These are phyloP conservation scores for Grapholita molesta DNA, from an alignment of 1,140 invertebrate species.

Conservation along the genomic window DNA sequence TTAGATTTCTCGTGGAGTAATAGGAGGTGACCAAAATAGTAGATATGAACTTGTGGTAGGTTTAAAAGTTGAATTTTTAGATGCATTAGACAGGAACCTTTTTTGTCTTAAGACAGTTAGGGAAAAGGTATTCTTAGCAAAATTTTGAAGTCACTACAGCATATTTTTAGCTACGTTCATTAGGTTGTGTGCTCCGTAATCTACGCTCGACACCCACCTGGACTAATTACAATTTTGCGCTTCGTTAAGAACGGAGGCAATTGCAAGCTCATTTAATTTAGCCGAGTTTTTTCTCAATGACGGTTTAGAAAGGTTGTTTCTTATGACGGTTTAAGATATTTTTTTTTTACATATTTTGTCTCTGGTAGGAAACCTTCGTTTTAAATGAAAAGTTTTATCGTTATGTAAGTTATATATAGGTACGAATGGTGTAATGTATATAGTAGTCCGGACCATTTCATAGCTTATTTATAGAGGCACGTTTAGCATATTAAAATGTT, in stretches of 20 bases:
- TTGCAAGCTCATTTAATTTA: background rate
- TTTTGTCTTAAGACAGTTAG: conserved; percentile 2
- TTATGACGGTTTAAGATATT: too few relatives aligned
- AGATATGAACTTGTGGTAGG: background rate
- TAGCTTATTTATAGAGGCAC: conserved; percentile 2
- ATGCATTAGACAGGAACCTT: background rate
- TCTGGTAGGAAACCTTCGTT: background rate
- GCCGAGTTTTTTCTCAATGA: background rate
- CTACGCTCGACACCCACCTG: conserved; percentile 24
- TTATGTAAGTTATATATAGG: background rate
- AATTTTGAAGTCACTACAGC: conserved; percentile 17
- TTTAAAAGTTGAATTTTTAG: background rate
- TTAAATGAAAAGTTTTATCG: background rate
- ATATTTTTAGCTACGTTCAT: conserved; percentile 23
- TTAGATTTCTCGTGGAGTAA: too few relatives aligned
- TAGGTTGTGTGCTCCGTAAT: conserved; percentile 26
- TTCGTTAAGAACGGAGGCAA: conserved; percentile 21
- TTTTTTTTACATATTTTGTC: too few relatives aligned
- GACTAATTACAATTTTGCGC: conserved; percentile 32
- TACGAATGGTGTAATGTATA: background rate
- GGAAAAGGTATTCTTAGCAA: conserved; percentile 10
- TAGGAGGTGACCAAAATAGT: too few relatives aligned
- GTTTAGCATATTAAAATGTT: background rate
- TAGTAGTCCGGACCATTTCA: background rate
- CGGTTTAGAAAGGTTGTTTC: background rate